Base-by-base conservation (phyloP, 2,888 invertebrate species). In the Protodeltote pygarga region DNA sequence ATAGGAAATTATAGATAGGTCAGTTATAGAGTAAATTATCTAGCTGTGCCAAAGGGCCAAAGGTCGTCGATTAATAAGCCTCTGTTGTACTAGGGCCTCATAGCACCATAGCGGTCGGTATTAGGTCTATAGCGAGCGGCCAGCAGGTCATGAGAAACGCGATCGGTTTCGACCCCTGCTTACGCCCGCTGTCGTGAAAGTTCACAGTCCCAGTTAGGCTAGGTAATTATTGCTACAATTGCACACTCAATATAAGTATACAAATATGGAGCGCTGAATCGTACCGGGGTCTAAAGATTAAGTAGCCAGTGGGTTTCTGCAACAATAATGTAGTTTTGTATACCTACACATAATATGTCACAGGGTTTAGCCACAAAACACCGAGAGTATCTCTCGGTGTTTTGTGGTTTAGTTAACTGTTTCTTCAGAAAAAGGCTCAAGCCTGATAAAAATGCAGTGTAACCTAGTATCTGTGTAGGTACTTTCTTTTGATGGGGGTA, bases 121-220 rank as follows among this genome's bases (percentile, higher is more conserved):
- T 28, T 6, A 45, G 41, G 35, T 61, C 58, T 49, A n/a, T n/a
- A n/a, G n/a, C 50, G 45, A 39, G 29, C 51, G 55, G 44, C 54
- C 39, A 40, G 50, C n/a, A n/a, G 72, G 71, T 66, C 74, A 69
- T 74, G 77, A 63, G 77, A 77, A n/a, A 72, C 59, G 52, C 60
- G 61, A 64, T 61, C 66, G 41, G 41, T 62, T 42, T 47, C 48
- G 54, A 47, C 42, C 45, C 42, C 42, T 46, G 42, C 33, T 33
- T 21, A 27, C 28, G 44, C 33, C 41, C 46, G n/a, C n/a, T n/a
- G 59, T 59, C 61, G 77, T 68, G 77, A 78, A 78, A 77, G 77
- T 71, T 52, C 57, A 63, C 62, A 34, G 53, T 57, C 71, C 73
- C 50, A 53, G 70, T 73, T 67, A 61, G 73, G 75, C 21, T 42